Evolutionary conservation across 2,888 invertebrate species (phyloP).

Genomic region (Rhimphoctona megacephalus): DNA sequence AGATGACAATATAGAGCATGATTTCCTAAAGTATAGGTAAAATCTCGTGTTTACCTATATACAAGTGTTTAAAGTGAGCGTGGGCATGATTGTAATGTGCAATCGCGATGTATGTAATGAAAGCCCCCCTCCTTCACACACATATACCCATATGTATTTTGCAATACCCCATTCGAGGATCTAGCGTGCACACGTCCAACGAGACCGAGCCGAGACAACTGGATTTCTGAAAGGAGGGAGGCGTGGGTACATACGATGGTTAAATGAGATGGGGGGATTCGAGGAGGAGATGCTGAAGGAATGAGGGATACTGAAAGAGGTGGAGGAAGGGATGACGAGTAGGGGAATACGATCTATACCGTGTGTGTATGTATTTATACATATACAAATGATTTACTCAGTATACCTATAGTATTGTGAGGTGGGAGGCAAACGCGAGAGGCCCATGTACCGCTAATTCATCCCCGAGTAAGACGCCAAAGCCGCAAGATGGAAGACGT

Average conservation of each 20-base stretch:
- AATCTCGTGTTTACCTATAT: not conserved
- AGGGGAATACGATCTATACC: conserved; percentile 51
- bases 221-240: conserved; percentile 57
- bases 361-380: conserved; percentile 11
- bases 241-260: conserved; percentile 59
- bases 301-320: conserved; percentile 54
- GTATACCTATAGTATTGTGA: conserved; percentile 66
- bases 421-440: conserved; percentile 69
- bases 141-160: not conserved
- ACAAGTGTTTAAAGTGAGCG: conserved; percentile 7
- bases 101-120: conserved; percentile 74
- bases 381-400: conserved; percentile 63
- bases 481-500: conserved; percentile 80
- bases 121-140: conserved; percentile 62
- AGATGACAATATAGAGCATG: not conserved
- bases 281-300: conserved; percentile 69
- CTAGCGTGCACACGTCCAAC: conserved; percentile 56
- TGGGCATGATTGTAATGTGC: conserved; percentile 68
- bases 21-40: not conserved
- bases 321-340: conserved; percentile 56
- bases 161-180: conserved; percentile 20
- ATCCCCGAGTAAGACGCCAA: conserved; percentile 78
- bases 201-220: conserved; percentile 50
- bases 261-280: conserved; percentile 60
- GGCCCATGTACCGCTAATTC: conserved; percentile 77